Conservation (phyloP, 2,797 vertebrate genomes). For the Selene dorsalis region DNA sequence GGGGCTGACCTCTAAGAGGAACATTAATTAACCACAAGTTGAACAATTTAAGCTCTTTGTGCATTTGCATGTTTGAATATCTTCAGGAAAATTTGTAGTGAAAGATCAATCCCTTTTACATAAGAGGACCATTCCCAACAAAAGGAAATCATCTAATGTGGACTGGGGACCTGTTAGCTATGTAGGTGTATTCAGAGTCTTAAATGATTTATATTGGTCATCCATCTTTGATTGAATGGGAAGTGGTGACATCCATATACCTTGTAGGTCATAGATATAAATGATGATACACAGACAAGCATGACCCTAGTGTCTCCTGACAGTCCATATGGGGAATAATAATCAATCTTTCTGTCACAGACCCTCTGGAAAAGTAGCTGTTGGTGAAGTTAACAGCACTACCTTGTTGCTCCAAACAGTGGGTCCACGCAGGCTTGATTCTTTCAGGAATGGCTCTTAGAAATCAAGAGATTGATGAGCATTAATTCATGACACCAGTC, state of each 20-base stretch:
- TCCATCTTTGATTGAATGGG: constrained; percentile 72
- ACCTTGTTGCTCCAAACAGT: constrained; percentile 43
- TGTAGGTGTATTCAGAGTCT: constrained; percentile 55
- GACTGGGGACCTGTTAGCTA: constrained; percentile 13
- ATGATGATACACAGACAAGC: constrained; percentile 71
- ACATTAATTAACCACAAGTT: constrained; percentile 57
- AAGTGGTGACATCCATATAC: constrained; percentile 73
- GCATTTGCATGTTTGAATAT: not conserved
- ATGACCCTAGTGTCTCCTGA: constrained; percentile 60
- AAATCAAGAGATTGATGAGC: constrained; percentile 76
- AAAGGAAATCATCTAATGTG: constrained; percentile 39
- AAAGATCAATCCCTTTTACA: constrained; percentile 40
- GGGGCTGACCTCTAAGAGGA: constrained; percentile 52
- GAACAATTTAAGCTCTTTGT: constrained; percentile 25
- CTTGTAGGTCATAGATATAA: constrained; percentile 78
- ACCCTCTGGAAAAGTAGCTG: constrained; percentile 56
- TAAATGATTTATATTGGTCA: constrained; percentile 67
- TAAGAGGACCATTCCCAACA: constrained; percentile 12
- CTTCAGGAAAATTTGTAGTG: constrained; percentile 13
- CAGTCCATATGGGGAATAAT: constrained; percentile 67
- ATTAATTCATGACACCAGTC: constrained; percentile 79
- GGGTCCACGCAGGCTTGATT: constrained; percentile 51
- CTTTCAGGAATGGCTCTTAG: constrained; percentile 59
- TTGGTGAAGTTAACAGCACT: constrained; percentile 52
- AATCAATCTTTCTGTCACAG: constrained; percentile 74